Base-by-base conservation (phyloP, 2,888 invertebrate species). In the Aspidiotus rigidus region DNA sequence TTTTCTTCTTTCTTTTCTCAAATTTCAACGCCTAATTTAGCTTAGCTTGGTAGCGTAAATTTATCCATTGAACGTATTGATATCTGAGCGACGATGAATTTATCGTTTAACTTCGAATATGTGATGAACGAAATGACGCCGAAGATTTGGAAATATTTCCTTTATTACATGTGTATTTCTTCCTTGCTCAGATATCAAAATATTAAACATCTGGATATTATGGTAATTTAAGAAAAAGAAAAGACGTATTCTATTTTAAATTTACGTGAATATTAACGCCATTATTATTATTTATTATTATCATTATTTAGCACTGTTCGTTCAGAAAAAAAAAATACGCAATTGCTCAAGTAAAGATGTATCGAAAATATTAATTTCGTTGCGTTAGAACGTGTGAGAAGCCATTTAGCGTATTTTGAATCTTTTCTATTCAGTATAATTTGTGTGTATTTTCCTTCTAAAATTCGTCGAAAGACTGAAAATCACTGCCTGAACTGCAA, bases 401-500 rank as follows among this genome's bases (percentile, higher is more conserved):
- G n/a, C 49, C 49, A n/a, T 49, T 11, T 6, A 49, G n/a, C 49
- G 49, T 49, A 49, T 49, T 49, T n/a, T 11, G 6, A n/a, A 28
- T 28, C 49, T 11, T 13, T n/a, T 49, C 11, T 49, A 49, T 49
- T 49, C 28, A n/a, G 49, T 13, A 49, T 49, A 49, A 11, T 13
- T 49, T 17, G 13, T 39, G 59, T 13, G 11, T 28, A 59, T 59
- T 16, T 56, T 56, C 28, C 28, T 59, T 16, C 59, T 28, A 28
- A 28, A 28, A 28, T 13, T 39, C 9, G 59, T 28, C 28, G 28
- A 17, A 59, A 59, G 59, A 59, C 59, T 59, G 59, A 59, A 39
- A 59, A 59, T 59, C 59, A 59, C 59, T 59, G 59, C 59, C 59
- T 28, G 13, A 39, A 39, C 28, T 59, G 59, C 59, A 59, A 59